Percentiles rank a stretch among this genome's conserved stretches.
These are phyloP conservation scores for Pararge aegeria DNA, from an alignment of 1,140 invertebrate genomes.

Conservation along the genomic window DNA sequence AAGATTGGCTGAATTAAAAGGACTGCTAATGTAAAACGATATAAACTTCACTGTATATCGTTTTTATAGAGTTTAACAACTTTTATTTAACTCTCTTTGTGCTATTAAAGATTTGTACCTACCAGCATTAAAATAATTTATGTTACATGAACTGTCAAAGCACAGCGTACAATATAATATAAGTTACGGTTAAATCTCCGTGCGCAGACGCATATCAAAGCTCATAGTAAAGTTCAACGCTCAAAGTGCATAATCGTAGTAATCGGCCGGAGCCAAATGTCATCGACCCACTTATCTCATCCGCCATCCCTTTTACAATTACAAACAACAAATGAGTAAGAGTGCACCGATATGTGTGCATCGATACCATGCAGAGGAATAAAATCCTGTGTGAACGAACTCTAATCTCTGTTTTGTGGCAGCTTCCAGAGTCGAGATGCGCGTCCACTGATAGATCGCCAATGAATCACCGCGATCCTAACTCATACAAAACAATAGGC, in stretches of 20 bases:
- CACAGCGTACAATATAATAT: too few species aligned
- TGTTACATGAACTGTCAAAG: too few species aligned
- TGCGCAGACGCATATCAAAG: constrained; percentile 33
- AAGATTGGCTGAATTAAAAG: too few species aligned
- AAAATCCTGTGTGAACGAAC: constrained; percentile 79
- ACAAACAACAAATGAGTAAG: constrained; percentile 79
- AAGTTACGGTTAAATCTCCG: constrained; percentile 1
- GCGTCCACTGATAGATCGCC: constrained; percentile 41
- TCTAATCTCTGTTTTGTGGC: constrained; percentile 73
- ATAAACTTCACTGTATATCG: too few species aligned
- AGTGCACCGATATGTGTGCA: constrained; percentile 71
- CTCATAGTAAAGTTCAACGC: constrained; percentile 73
- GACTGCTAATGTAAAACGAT: too few species aligned
- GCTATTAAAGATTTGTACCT: too few species aligned
- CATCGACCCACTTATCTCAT: constrained; percentile 77
- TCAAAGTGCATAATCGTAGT: constrained; percentile 78
- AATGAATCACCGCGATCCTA: constrained; percentile 38
- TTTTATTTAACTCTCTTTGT: too few species aligned
- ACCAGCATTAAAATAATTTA: too few species aligned
- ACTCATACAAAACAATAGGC: constrained; percentile 13
- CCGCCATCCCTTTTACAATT: constrained; percentile 79
- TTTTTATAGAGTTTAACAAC: too few species aligned
- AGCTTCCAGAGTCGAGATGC: constrained; percentile 60
- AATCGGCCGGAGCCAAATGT: constrained; percentile 76
- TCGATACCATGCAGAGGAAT: constrained; percentile 73